These are phyloP conservation scores for Littorina saxatilis DNA, from an alignment of 1,140 invertebrate species.

Conservation along the genomic window DNA sequence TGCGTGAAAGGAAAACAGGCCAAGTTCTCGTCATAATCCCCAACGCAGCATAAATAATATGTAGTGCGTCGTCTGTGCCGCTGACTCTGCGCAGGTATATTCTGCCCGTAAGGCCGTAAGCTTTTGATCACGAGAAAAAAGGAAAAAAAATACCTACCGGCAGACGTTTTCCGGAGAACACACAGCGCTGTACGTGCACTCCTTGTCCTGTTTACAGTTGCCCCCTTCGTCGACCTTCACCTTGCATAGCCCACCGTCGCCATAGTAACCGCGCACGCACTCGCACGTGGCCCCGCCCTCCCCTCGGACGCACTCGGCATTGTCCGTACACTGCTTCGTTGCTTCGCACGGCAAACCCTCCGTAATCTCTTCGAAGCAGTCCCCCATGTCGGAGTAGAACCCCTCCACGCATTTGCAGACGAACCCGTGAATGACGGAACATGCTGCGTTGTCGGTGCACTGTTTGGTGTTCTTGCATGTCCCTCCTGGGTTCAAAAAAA, in stretches of 20 bases:
- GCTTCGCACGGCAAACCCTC: constrained; percentile 32
- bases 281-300: constrained; percentile 13
- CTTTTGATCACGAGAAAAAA: too few relatives aligned
- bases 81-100: too few relatives aligned
- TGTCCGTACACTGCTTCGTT: constrained; percentile 35
- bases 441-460: constrained; percentile 40
- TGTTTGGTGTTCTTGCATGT: constrained; percentile 27
- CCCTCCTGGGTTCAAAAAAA: too few relatives aligned
- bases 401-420: constrained; percentile 41
- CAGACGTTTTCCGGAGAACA: constrained; percentile 28
- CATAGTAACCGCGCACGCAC: constrained; percentile 41
- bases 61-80: too few relatives aligned
- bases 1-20: too few relatives aligned
- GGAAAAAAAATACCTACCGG: not conserved
- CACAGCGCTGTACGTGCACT: constrained; percentile 37
- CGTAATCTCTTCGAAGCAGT: constrained; percentile 37
- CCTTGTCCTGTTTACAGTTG: constrained; percentile 2
- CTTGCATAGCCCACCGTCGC: constrained; percentile 29
- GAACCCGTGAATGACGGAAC: constrained; percentile 21
- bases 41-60: too few relatives aligned
- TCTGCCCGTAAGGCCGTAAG: too few relatives aligned
- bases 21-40: too few relatives aligned
- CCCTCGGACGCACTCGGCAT: constrained; percentile 23
- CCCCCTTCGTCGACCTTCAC: constrained; percentile 20
- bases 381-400: constrained; percentile 34